Evolutionary conservation across 2,113 vertebrate genomes (phyloP).

Genomic region (Piliocolobus tephrosceles): DNA sequence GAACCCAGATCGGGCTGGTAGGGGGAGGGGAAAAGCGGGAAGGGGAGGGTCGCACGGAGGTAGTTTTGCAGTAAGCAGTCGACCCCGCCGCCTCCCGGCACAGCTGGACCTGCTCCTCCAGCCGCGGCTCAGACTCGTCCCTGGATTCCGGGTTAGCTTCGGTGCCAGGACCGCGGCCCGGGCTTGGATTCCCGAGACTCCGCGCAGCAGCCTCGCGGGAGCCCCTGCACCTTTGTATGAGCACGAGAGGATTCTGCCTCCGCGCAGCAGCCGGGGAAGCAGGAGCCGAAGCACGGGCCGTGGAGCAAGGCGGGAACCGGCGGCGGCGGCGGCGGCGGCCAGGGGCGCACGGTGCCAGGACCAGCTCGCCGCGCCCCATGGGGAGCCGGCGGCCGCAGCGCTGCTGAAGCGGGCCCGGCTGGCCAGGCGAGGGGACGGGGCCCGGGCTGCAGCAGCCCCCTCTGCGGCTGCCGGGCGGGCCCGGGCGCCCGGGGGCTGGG

Average conservation of each 20-base stretch:
- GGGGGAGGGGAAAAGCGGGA: slow-evolving; percentile 70
- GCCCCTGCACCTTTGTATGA: slow-evolving; percentile 71
- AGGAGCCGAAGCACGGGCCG: slow-evolving; percentile 31
- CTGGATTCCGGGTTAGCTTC: slow-evolving; percentile 30
- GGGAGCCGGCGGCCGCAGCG: slow-evolving; percentile 67
- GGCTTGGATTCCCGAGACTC: slow-evolving; percentile 7
- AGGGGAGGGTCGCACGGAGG: slow-evolving; percentile 73
- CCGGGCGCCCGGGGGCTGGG: slow-evolving; percentile 66
- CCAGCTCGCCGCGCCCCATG: slow-evolving; percentile 75
- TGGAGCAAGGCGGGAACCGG: slow-evolving; percentile 28
- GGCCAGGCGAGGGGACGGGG: slow-evolving; percentile 65
- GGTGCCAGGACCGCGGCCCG: not conserved
- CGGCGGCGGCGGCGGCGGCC: slow-evolving; percentile 52
- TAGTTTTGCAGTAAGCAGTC: slow-evolving; percentile 14
- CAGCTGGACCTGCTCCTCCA: slow-evolving; percentile 45
- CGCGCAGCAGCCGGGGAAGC: slow-evolving; percentile 37
- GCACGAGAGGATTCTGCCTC: slow-evolving; percentile 46
- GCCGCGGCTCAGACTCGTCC: slow-evolving; percentile 45
- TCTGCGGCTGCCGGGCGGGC: slow-evolving; percentile 69
- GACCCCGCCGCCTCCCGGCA: slow-evolving; percentile 56
- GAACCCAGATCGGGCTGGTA: slow-evolving; percentile 59
- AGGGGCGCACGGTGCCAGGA: slow-evolving; percentile 73
- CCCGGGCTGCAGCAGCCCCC: slow-evolving; percentile 68
- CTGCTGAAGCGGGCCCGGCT: slow-evolving; percentile 65
- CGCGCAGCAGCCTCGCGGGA: not conserved